phyloP scores from a whole-genome alignment of 2,113 vertebrate species.

The Paraplagusia blochii region DNA sequence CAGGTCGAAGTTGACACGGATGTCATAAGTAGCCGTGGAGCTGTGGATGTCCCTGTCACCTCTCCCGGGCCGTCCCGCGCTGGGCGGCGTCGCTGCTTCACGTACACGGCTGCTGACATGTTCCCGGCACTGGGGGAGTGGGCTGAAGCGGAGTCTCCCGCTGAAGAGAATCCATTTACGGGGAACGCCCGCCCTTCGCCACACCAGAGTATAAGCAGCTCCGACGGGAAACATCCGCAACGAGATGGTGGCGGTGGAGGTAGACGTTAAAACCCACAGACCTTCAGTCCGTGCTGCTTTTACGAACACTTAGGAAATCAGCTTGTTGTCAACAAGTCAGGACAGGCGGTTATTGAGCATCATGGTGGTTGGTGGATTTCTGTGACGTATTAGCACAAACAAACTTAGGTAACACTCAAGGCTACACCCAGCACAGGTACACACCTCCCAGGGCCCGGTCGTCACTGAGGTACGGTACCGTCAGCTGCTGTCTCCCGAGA shows the following conservation, averaged over 20 bases:
- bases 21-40: slow-evolving; percentile 20
- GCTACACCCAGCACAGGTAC: too few species aligned
- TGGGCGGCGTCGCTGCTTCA: not conserved
- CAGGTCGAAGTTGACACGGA: slow-evolving; percentile 71
- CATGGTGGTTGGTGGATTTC: not conserved
- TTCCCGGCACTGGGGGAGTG: slow-evolving; percentile 26
- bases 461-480: too few species aligned
- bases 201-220: slow-evolving; percentile 11
- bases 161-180: slow-evolving; percentile 10
- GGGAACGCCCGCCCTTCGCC: slow-evolving; percentile 17
- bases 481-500: too few species aligned
- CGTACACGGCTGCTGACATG: not conserved
- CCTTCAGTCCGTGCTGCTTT: not conserved
- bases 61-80: slow-evolving; percentile 22
- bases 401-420: too few species aligned
- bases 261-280: not conserved
- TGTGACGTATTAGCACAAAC: not conserved
- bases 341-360: not conserved
- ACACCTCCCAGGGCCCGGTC: too few species aligned
- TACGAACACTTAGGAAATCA: not conserved
- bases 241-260: not conserved
- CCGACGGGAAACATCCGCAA: slow-evolving; percentile 49
- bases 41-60: not conserved
- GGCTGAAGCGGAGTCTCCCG: slow-evolving; percentile 8
- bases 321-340: not conserved